Evolutionary conservation across 2,113 vertebrate genomes (phyloP).

Genomic region (Antigone vipio): DNA sequence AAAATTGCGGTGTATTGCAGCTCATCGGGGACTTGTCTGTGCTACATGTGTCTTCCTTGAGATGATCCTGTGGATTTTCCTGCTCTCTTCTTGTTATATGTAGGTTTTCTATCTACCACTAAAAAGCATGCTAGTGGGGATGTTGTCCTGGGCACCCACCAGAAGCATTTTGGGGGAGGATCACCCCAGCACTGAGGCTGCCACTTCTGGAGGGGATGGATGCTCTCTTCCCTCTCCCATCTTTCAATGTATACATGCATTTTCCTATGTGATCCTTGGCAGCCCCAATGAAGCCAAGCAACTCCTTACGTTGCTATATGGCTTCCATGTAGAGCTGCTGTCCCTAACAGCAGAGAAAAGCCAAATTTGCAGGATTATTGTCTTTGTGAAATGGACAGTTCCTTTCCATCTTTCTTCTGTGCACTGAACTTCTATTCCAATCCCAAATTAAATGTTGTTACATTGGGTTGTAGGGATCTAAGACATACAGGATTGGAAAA

Average conservation of each 20-base stretch:
- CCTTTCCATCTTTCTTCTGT: neutral
- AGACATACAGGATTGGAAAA: neutral
- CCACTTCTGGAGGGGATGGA: no score
- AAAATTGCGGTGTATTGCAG: neutral
- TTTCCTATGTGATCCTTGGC: neutral
- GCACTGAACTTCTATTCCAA: neutral
- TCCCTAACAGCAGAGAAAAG: no score
- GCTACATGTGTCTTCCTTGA: rapidly evolving
- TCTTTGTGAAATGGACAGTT: neutral
- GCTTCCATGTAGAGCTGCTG: neutral
- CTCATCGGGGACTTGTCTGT: neutral
- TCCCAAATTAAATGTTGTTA: neutral
- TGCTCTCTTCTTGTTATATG: neutral
- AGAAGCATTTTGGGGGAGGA: neutral
- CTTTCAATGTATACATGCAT: rapidly evolving
- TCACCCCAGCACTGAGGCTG: no score
- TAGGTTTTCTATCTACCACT: neutral
- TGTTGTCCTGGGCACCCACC: neutral
- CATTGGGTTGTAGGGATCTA: neutral
- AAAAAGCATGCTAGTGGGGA: rapidly evolving
- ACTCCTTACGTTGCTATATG: rapidly evolving
- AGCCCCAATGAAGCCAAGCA: neutral
- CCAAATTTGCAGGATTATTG: neutral
- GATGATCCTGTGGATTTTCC: neutral
- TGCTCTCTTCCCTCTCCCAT: neutral